Percentiles rank a stretch among this genome's conserved stretches.
Evolutionary conservation across 2,888 invertebrate genomes (phyloP).

Genomic region (Drosophila tripunctata): DNA sequence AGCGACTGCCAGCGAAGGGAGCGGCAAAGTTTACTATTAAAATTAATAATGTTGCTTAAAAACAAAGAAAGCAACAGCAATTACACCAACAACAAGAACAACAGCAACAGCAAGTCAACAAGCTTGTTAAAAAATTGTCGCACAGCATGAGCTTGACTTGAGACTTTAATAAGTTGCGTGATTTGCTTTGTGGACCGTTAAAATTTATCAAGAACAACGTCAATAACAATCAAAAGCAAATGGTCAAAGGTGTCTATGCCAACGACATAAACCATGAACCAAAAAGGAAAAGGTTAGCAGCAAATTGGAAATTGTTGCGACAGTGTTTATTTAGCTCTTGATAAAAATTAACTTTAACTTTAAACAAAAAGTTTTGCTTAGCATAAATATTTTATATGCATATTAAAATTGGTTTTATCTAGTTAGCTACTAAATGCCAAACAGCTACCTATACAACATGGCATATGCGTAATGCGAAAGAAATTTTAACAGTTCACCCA

Average conservation of each 20-base stretch:
- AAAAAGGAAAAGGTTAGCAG: slow-evolving; percentile 15
- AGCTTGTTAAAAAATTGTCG: slow-evolving; percentile 59
- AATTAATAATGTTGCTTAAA: slow-evolving; percentile 80
- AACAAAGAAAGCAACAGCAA: slow-evolving; percentile 48
- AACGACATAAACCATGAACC: slow-evolving; percentile 19
- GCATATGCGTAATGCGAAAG: not conserved
- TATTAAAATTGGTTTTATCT: no score
- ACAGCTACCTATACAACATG: not conserved
- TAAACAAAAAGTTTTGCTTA: no score
- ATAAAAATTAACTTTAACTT: no score
- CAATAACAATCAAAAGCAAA: slow-evolving; percentile 61
- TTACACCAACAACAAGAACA: slow-evolving; percentile 17
- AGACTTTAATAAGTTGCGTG: slow-evolving; percentile 65
- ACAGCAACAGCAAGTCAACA: slow-evolving; percentile 51
- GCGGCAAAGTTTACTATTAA: slow-evolving; percentile 78
- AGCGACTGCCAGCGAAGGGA: not conserved
- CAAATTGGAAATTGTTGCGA: no score
- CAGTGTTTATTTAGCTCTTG: no score
- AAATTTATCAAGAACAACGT: slow-evolving; percentile 70
- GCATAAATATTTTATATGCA: no score
- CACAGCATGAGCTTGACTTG: slow-evolving; percentile 48
- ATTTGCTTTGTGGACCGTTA: slow-evolving; percentile 53
- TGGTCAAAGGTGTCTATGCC: slow-evolving; percentile 37
- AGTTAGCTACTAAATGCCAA: not conserved
- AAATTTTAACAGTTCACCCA: slow-evolving; percentile 29